Percentiles rank a stretch among this genome's conserved stretches.
phyloP scores from a whole-genome alignment of 2,113 vertebrate genomes.

The Amia ocellicauda region DNA sequence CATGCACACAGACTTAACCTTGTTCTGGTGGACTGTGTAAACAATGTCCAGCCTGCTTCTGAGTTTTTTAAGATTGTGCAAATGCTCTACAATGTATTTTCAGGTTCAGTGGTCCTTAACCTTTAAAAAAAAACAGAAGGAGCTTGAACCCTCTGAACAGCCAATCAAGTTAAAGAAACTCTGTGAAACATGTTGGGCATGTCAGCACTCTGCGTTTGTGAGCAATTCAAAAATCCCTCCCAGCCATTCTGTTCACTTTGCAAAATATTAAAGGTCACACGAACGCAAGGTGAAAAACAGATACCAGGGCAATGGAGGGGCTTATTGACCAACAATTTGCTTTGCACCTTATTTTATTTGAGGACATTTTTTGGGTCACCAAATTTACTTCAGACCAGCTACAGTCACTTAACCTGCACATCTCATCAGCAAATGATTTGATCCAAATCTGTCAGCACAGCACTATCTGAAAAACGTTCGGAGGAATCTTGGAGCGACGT shows the following conservation, averaged over 20 bases:
- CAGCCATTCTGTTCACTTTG: neutral
- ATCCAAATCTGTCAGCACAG: neutral
- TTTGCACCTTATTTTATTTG: neutral
- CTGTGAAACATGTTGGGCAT: neutral
- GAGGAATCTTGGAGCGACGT: neutral
- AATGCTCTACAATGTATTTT: neutral
- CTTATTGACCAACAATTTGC: neutral
- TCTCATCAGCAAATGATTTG: no score
- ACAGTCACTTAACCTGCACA: neutral
- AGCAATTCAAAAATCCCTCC: neutral
- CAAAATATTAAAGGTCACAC: neutral
- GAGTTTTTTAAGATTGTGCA: neutral
- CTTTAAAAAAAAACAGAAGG: slow-evolving; percentile 2
- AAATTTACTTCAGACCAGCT: no score
- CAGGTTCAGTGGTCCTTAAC: neutral
- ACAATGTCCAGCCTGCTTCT: neutral
- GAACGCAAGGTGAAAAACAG: neutral
- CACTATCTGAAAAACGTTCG: neutral
- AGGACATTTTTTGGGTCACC: neutral
- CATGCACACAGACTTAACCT: neutral
- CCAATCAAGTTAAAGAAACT: slow-evolving; percentile 4
- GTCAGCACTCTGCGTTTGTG: neutral
- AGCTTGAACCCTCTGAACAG: neutral
- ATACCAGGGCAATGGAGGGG: neutral
- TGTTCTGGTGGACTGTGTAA: no score